A percentile compares a stretch with the other conserved stretches of the same genome.
phyloP scores from a whole-genome alignment of 2,113 vertebrate species.

The Menura novaehollandiae region DNA sequence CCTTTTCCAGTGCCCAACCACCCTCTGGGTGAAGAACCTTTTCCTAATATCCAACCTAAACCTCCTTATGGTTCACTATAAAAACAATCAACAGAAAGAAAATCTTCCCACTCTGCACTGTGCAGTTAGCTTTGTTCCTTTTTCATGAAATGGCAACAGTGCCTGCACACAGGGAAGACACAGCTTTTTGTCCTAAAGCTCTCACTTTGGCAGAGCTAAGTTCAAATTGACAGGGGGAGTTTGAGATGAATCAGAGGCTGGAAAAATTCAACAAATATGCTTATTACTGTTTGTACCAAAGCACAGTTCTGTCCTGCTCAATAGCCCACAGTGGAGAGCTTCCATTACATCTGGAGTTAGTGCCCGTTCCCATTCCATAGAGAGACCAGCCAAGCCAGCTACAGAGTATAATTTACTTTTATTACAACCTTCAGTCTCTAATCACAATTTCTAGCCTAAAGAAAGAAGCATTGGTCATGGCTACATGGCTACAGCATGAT shows the following conservation, averaged over 20 bases:
- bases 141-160: neutral
- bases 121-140: neutral
- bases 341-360: neutral
- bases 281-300: neutral
- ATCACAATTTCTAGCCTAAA: constrained; percentile 26
- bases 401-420: constrained; percentile 35
- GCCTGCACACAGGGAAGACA: neutral
- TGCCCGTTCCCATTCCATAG: neutral
- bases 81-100: neutral
- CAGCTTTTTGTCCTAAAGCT: neutral
- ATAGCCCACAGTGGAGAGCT: neutral
- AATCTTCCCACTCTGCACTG: too few species aligned
- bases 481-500: neutral
- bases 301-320: neutral
- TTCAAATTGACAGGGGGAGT: neutral
- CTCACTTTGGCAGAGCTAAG: neutral
- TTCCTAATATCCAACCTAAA: neutral
- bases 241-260: neutral
- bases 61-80: neutral
- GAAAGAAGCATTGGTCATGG: neutral
- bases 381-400: neutral
- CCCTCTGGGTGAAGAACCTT: neutral
- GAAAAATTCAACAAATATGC: neutral
- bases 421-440: constrained; percentile 22
- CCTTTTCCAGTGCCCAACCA: neutral